Base-by-base conservation (phyloP, 1,140 invertebrate genomes). In the Orchestia grillus region DNA sequence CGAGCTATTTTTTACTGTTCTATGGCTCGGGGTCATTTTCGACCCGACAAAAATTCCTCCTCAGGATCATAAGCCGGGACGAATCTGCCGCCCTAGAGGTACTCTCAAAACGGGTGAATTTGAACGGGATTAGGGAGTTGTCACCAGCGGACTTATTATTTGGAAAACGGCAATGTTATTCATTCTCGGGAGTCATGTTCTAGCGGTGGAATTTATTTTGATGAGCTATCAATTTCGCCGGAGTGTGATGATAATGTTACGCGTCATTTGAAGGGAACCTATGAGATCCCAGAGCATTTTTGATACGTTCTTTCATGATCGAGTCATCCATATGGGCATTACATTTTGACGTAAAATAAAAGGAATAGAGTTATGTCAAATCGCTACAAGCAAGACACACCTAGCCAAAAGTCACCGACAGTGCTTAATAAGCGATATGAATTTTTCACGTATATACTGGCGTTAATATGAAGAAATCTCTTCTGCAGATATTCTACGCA, bases 1-100 rank as follows among this genome's bases (percentile, higher is more conserved):
- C 41, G 88, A 8, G 1, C n/a, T 4, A 90, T 44, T 90, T 90
- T 90, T 90, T 41, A 11, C n/a, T 44, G 88, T 90, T 90, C 88
- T 90, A 44, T 42, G 43, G 88, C 88, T 90, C 15, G 42, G 88
- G 88, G 88, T 90, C 88, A 90, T 90, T 90, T 90, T 90, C 41
- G 41, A 42, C 36, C 88, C 36, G 41, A 43, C 88, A 90, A 90
- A 90, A 90, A 90, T 36, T 90, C 88, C 41, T 3, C 16, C 16
- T 28, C 43, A 44, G 88, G 88, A 90, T 90, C 88, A 90, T 90
- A 90, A 90, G 88, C 43, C 88, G 15, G 88, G 36, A 90, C 43
- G 88, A 41, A 90, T 90, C 43, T 11, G 88, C 6, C 41, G 88
- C n/a, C 36, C 88, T 11, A 90, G 88, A 90, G 88, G 42, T 90